Evolutionary conservation across 2,888 invertebrate species (phyloP).

Genomic region (Hedya salicella): DNA sequence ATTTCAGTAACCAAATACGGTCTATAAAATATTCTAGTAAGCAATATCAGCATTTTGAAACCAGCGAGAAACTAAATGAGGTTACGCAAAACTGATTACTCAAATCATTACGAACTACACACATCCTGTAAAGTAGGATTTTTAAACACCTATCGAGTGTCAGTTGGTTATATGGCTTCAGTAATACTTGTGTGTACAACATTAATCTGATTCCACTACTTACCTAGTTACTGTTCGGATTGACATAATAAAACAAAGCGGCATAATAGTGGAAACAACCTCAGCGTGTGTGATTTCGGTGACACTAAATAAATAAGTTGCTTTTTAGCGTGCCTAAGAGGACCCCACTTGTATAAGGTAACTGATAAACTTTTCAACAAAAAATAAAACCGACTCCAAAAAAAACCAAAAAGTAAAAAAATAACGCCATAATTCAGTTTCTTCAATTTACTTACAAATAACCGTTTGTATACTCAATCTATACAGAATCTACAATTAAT

Average conservation of each 20-base stretch:
- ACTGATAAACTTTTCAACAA: too few species aligned
- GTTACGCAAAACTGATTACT: constrained; percentile 37
- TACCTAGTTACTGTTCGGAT: constrained; percentile 1
- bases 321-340: too few species aligned
- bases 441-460: too few species aligned
- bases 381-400: too few species aligned
- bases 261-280: not conserved
- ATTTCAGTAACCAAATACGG: constrained; percentile 27
- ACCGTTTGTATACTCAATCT: too few species aligned
- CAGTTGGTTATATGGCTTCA: constrained; percentile 38
- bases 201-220: constrained; percentile 38
- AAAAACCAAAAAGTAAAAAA: too few species aligned
- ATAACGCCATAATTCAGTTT: too few species aligned
- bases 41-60: constrained; percentile 29
- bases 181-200: constrained; percentile 33
- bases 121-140: constrained; percentile 34
- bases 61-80: constrained; percentile 18
- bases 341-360: too few species aligned
- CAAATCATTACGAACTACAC: constrained; percentile 35
- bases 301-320: too few species aligned
- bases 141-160: constrained; percentile 34
- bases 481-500: too few species aligned
- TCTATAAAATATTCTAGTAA: constrained; percentile 28
- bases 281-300: too few species aligned
- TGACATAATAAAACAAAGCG: constrained; percentile 1